Evolutionary conservation across 2,888 invertebrate species (phyloP).

Genomic region (Apotomis capreana): DNA sequence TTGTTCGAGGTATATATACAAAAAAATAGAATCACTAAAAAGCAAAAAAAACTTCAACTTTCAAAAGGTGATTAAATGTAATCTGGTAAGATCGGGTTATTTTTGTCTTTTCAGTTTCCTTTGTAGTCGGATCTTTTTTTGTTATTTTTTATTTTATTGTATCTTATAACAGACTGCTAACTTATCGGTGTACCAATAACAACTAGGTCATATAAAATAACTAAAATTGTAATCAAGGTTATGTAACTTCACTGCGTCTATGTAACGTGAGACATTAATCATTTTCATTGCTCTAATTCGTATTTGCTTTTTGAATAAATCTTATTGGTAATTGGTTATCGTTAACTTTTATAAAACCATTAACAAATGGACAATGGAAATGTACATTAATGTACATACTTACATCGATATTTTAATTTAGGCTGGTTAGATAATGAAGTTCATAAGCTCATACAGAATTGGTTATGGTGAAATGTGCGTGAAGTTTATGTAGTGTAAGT

Average conservation of each 20-base stretch:
- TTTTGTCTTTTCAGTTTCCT: too few relatives aligned
- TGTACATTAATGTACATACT: not conserved
- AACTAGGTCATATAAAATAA: slow-evolving; percentile 11
- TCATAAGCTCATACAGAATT: too few relatives aligned
- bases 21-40: too few relatives aligned
- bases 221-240: slow-evolving; percentile 23
- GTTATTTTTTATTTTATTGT: not conserved
- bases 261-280: slow-evolving; percentile 17
- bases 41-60: too few relatives aligned
- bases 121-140: too few relatives aligned
- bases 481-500: too few relatives aligned
- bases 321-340: not conserved
- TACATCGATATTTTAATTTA: not conserved
- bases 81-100: too few relatives aligned
- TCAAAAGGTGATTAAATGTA: too few relatives aligned
- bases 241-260: slow-evolving; percentile 20
- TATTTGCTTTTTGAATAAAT: not conserved
- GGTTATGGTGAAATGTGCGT: too few relatives aligned
- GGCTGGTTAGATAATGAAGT: not conserved
- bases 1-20: too few relatives aligned
- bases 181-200: not conserved
- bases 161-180: not conserved
- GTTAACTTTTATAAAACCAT: not conserved
- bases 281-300: slow-evolving; percentile 20
- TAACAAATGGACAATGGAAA: too few relatives aligned